Percentiles rank a stretch among this genome's conserved stretches.
Evolutionary conservation across 37 sponge, comb jelly and placozoan species (phyloP).

Genomic region (Cliona cf. orientalis): DNA sequence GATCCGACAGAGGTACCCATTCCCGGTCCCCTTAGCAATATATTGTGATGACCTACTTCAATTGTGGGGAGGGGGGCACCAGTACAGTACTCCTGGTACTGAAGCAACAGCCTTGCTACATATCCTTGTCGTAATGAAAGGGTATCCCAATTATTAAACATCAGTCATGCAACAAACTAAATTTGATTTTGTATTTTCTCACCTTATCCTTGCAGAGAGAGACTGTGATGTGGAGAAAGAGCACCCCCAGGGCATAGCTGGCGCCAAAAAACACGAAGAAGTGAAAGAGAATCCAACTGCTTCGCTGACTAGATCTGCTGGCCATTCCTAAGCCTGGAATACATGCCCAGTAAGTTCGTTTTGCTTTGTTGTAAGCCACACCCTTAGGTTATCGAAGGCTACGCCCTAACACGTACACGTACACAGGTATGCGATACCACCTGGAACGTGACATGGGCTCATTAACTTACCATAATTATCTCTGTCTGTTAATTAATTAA

Average conservation of each 20-base stretch:
- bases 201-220: background rate
- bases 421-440: no score
- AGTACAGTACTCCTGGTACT: background rate
- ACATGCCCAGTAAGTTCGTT: background rate
- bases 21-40: no score
- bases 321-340: background rate
- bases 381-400: no score
- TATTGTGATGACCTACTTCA: no score
- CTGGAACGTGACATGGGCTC: no score
- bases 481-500: no score
- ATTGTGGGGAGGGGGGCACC: no score
- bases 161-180: background rate
- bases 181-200: background rate
- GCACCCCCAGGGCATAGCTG: conserved; percentile 7
- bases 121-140: background rate
- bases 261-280: conserved; percentile 18
- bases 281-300: background rate
- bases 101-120: background rate
- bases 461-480: no score
- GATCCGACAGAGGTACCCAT: no score
- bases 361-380: background rate
- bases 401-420: no score
- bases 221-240: conserved; percentile 14
- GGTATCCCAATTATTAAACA: background rate
- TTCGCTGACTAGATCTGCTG: background rate